Conservation (phyloP, 2,797 vertebrate genomes). For the Orestias chungarensis region DNA sequence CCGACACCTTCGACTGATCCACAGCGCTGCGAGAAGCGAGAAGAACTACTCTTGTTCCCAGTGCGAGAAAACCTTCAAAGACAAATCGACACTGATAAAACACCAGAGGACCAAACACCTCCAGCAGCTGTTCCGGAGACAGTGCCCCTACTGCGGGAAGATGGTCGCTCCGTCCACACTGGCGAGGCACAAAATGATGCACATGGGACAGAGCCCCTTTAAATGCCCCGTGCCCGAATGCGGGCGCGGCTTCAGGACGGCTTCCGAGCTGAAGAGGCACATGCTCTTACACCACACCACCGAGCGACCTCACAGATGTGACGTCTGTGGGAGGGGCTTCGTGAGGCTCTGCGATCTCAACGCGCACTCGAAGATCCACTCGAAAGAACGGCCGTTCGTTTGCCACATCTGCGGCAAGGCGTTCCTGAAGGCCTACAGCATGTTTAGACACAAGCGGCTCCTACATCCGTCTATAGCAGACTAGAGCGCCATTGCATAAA, state of each 20-base stretch:
- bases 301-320: slow-evolving; percentile 61
- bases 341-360: slow-evolving; percentile 40
- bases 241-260: slow-evolving; percentile 51
- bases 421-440: slow-evolving; percentile 53
- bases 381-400: slow-evolving; percentile 53
- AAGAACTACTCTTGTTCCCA: slow-evolving; percentile 47
- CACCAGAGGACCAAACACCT: slow-evolving; percentile 66
- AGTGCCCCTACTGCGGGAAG: slow-evolving; percentile 62
- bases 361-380: slow-evolving; percentile 49
- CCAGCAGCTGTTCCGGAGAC: slow-evolving; percentile 34
- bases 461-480: slow-evolving; percentile 38
- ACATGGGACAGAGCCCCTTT: slow-evolving; percentile 63
- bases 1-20: slow-evolving; percentile 57
- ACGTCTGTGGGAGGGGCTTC: slow-evolving; percentile 61
- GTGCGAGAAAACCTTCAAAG: slow-evolving; percentile 63
- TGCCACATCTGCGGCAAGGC: slow-evolving; percentile 60
- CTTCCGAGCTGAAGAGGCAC: slow-evolving; percentile 58
- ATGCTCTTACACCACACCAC: slow-evolving; percentile 39
- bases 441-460: slow-evolving; percentile 62
- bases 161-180: slow-evolving; percentile 37
- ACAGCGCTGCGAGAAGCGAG: slow-evolving; percentile 40
- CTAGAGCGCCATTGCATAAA: background rate
- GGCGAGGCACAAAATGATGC: slow-evolving; percentile 58
- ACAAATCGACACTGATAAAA: slow-evolving; percentile 56
- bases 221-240: slow-evolving; percentile 58